These are phyloP conservation scores for Daubentonia madagascariensis DNA, from an alignment of 2,113 vertebrate genomes.

Conservation along the genomic window DNA sequence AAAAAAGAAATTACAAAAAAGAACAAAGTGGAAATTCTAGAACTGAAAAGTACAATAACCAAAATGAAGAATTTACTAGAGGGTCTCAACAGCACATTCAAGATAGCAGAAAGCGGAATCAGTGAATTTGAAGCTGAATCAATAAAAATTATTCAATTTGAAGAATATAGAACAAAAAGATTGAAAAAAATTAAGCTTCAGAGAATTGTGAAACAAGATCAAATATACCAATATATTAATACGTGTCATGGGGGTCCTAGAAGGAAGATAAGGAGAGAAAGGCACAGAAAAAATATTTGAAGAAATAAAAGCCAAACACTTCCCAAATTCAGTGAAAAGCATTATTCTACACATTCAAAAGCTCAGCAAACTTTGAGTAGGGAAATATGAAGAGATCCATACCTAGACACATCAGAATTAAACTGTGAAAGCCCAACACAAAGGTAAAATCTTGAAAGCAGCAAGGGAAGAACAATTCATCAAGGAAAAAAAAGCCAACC, in stretches of 20 bases:
- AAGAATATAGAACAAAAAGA: neutral
- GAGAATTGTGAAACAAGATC: neutral
- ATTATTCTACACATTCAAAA: neutral
- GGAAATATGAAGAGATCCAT: neutral
- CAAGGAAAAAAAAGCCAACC: neutral
- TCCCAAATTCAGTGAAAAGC: neutral
- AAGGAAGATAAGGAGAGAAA: neutral
- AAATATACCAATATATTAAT: neutral
- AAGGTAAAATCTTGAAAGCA: neutral
- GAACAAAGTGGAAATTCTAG: neutral
- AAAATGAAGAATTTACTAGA: neutral
- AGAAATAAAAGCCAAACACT: neutral
- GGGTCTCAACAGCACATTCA: neutral
- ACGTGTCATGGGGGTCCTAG: no score
- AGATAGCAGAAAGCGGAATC: neutral
- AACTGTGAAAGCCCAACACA: neutral
- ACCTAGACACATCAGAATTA: neutral
- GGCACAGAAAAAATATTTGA: neutral
- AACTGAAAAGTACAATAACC: neutral
- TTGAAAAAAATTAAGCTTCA: neutral
- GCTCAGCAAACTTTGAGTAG: neutral
- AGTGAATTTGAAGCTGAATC: neutral
- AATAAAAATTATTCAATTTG: neutral
- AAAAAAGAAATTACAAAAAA: neutral
- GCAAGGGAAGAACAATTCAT: neutral